Conservation (phyloP, 2,797 vertebrate species). For the Mus minutoides region DNA sequence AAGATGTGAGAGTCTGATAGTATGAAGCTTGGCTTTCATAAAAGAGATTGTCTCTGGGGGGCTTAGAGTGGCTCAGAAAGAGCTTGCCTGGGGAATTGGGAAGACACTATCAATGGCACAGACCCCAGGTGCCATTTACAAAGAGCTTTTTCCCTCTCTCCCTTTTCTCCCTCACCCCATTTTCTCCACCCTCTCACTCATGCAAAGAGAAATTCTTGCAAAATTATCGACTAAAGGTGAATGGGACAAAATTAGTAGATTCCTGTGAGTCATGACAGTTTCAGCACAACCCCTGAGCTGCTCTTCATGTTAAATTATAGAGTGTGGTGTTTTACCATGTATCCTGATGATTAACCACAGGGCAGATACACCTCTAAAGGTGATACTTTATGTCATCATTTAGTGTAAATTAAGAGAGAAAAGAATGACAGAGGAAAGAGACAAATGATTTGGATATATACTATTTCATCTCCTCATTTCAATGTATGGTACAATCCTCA, state of each 20-base stretch:
- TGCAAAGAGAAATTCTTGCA: conserved; percentile 70
- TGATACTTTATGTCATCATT: conserved; percentile 52
- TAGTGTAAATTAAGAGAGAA: conserved; percentile 70
- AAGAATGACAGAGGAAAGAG: neutral
- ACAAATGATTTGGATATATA: conserved; percentile 46
- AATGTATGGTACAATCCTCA: neutral
- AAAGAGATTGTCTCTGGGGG: conserved; percentile 70
- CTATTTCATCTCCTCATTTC: conserved; percentile 71
- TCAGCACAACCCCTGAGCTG: conserved; percentile 48
- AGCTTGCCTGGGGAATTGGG: conserved; percentile 35
- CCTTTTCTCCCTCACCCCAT: neutral
- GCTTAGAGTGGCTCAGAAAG: conserved; percentile 61
- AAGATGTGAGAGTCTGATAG: conserved; percentile 72
- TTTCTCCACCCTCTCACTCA: conserved; percentile 3
- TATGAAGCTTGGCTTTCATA: conserved; percentile 77
- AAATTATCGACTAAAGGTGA: conserved; percentile 75
- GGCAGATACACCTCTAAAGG: conserved; percentile 50
- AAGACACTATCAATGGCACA: neutral
- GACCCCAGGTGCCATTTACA: conserved; percentile 29
- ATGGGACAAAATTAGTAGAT: conserved; percentile 78
- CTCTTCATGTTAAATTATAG: conserved; percentile 71
- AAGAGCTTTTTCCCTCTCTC: neutral
- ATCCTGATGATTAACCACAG: conserved; percentile 25
- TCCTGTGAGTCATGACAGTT: conserved; percentile 72
- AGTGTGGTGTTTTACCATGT: conserved; percentile 55